Evolutionary conservation across 2,113 vertebrate species (phyloP).

Genomic region (Spea bombifrons): DNA sequence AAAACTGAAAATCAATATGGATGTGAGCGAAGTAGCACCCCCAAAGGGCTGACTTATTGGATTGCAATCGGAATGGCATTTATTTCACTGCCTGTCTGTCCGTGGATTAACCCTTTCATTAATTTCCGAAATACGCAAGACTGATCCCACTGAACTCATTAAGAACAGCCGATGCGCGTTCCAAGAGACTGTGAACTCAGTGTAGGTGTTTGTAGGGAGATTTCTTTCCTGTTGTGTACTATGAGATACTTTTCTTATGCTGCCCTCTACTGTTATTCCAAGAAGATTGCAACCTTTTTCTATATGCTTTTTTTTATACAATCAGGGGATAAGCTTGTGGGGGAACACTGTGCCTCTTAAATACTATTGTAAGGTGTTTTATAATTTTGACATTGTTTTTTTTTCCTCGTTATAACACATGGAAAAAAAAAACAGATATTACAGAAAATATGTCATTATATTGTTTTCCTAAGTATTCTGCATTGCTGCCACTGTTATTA

Average conservation of each 20-base stretch:
- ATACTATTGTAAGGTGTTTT: neutral
- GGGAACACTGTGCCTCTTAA: slow-evolving; percentile 10
- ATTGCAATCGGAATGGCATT: neutral
- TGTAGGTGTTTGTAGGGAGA: neutral
- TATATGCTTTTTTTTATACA: neutral
- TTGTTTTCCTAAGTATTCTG: neutral
- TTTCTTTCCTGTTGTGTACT: neutral
- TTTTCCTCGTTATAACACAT: neutral
- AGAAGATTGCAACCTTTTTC: neutral
- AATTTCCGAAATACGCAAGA: neutral
- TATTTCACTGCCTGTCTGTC: neutral
- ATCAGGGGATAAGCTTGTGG: slow-evolving; percentile 5
- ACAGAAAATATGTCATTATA: slow-evolving; percentile 8
- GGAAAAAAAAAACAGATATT: neutral
- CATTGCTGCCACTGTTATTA: slow-evolving; percentile 3
- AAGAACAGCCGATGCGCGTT: neutral
- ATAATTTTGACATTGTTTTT: neutral
- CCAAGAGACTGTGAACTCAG: neutral
- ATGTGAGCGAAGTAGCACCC: no score
- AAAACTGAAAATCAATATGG: no score
- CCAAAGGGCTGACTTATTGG: neutral
- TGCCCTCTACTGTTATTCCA: slow-evolving; percentile 7
- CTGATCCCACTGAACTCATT: neutral
- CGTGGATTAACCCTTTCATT: neutral
- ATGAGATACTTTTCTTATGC: neutral